Percentiles rank a stretch among this genome's conserved stretches.
These are phyloP conservation scores for Xenopus borealis DNA, from an alignment of 2,113 vertebrate genomes.

Conservation along the genomic window DNA sequence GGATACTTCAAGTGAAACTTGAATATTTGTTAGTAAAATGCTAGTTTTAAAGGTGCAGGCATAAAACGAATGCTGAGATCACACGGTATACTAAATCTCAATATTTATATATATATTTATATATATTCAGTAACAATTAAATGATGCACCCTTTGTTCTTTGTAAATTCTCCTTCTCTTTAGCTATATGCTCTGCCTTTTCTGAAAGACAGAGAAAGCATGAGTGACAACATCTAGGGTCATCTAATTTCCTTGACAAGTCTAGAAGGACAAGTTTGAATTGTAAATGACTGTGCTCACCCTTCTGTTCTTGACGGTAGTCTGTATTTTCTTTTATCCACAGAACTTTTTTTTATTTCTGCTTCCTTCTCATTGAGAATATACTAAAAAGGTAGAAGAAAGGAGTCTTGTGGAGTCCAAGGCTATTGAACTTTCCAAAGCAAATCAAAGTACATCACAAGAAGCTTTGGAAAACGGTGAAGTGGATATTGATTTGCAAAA, in stretches of 20 bases:
- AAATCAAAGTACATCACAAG: background rate
- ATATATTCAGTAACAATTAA: background rate
- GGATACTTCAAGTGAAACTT: no score
- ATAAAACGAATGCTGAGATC: no score
- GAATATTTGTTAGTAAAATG: no score
- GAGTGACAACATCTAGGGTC: slow-evolving; percentile 47
- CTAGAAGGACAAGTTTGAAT: no score
- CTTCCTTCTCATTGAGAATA: slow-evolving; percentile 84
- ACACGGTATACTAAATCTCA: no score
- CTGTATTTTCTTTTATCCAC: slow-evolving; percentile 92
- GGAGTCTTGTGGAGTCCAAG: background rate
- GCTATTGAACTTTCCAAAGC: background rate
- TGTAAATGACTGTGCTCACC: slow-evolving; percentile 64
- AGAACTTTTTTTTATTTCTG: slow-evolving; percentile 89
- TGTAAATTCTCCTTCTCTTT: slow-evolving; percentile 95
- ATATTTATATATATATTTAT: no score
- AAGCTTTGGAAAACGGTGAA: background rate
- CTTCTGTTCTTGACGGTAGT: slow-evolving; percentile 91
- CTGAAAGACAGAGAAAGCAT: slow-evolving; percentile 65
- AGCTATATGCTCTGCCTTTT: slow-evolving; percentile 90
- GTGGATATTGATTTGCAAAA: no score
- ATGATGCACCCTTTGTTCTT: slow-evolving; percentile 84
- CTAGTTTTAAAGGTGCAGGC: no score
- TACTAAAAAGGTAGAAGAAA: slow-evolving; percentile 67
- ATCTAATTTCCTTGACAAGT: slow-evolving; percentile 29